Evolutionary conservation across 1,140 invertebrate genomes (phyloP).

Genomic region (Matsumurasca onukii): DNA sequence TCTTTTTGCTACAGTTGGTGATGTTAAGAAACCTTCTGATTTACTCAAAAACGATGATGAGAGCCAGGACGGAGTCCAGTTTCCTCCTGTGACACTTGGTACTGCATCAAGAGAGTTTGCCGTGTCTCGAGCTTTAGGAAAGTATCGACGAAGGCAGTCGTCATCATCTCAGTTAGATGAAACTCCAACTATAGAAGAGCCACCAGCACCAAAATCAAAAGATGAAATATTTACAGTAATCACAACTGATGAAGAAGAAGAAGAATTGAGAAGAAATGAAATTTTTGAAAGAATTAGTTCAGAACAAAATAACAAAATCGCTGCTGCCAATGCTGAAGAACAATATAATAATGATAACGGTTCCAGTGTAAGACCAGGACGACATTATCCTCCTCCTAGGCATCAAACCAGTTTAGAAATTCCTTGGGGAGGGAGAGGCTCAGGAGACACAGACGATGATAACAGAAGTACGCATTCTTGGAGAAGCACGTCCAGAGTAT

Average conservation of each 20-base stretch:
- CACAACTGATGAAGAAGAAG: conserved; percentile 40
- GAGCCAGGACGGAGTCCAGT: conserved; percentile 44
- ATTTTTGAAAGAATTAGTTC: conserved; percentile 41
- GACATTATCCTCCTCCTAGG: conserved; percentile 57
- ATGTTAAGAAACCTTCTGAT: conserved; percentile 61
- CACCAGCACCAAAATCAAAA: conserved; percentile 33
- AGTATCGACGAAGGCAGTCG: conserved; percentile 72
- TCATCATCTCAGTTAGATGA: conserved; percentile 51
- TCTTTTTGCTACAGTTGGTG: conserved; percentile 72
- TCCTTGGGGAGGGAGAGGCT: conserved; percentile 59
- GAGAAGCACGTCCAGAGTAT: conserved; percentile 80
- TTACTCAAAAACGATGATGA: conserved; percentile 52
- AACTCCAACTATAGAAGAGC: conserved; percentile 45
- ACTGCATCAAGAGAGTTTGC: conserved; percentile 78
- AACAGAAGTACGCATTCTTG: conserved; percentile 83
- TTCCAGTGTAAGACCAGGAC: conserved; percentile 13
- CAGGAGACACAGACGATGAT: conserved; percentile 68
- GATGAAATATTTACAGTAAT: conserved; percentile 37
- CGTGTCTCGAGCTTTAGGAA: conserved; percentile 76
- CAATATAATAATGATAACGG: conserved; percentile 9
- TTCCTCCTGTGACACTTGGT: conserved; percentile 56
- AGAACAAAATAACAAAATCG: conserved; percentile 36
- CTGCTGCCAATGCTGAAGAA: conserved; percentile 10
- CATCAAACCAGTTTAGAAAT: conserved; percentile 81
- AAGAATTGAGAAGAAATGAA: conserved; percentile 40